These are phyloP conservation scores for Rhodophaea formosa DNA, from an alignment of 2,888 invertebrate species.

Conservation along the genomic window DNA sequence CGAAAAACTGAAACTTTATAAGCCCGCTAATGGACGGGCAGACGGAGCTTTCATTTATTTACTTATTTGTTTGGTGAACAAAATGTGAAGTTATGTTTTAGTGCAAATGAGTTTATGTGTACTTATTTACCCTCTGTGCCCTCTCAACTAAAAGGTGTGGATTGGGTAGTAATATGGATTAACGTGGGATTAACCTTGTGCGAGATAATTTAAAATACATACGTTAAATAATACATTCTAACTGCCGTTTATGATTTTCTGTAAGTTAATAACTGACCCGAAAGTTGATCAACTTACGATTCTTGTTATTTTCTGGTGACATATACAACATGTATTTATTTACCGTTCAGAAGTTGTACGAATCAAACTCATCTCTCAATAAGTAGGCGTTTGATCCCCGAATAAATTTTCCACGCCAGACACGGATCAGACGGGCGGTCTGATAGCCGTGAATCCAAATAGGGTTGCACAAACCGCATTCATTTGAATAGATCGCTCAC, in stretches of 20 bases:
- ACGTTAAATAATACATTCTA: too few relatives aligned
- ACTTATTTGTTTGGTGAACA: constrained; percentile 1
- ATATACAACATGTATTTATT: too few relatives aligned
- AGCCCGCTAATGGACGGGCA: constrained; percentile 8
- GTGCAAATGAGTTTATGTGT: not conserved
- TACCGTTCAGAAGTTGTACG: too few relatives aligned
- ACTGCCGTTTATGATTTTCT: too few relatives aligned
- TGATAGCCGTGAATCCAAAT: not conserved
- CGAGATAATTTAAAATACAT: not conserved
- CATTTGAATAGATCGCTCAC: constrained; percentile 11
- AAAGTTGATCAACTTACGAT: too few relatives aligned
- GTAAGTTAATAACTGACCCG: too few relatives aligned
- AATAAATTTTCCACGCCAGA: too few relatives aligned
- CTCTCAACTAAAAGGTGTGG: not conserved
- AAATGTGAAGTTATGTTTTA: constrained; percentile 3
- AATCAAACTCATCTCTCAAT: too few relatives aligned
- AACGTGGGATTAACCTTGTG: too few relatives aligned
- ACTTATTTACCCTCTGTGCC: not conserved
- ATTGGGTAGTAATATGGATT: not conserved
- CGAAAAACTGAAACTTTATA: constrained; percentile 14
- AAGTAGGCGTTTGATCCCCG: too few relatives aligned
- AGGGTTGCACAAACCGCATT: constrained; percentile 8
- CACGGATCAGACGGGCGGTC: too few relatives aligned
- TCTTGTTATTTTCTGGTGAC: too few relatives aligned
- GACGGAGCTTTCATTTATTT: constrained; percentile 9